These are phyloP conservation scores for Ceramica pisi DNA, from an alignment of 2,888 invertebrate genomes.

Conservation along the genomic window DNA sequence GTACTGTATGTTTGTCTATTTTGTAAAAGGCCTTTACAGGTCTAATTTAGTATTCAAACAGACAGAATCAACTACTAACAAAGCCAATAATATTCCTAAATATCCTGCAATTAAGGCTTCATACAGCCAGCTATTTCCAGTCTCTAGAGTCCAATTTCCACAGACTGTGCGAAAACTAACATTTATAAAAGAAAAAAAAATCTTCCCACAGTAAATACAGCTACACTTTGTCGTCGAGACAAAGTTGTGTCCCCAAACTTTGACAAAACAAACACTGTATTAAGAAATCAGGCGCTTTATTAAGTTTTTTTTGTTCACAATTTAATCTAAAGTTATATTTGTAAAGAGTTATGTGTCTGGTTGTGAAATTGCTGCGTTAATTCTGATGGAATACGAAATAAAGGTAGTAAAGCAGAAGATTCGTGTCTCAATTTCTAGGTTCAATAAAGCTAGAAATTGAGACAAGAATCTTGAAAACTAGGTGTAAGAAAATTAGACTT, in stretches of 20 bases:
- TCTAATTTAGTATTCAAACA: neutral
- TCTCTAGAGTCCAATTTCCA: slow-evolving; percentile 28
- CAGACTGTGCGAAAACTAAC: slow-evolving; percentile 17
- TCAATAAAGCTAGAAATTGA: too few species aligned
- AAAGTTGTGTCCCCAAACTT: slow-evolving; percentile 44
- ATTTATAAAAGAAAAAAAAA: slow-evolving; percentile 32
- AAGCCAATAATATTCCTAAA: slow-evolving; percentile 1
- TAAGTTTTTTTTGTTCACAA: slow-evolving; percentile 48
- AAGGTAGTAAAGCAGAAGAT: neutral
- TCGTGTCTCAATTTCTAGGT: neutral
- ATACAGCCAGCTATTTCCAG: slow-evolving; percentile 1
- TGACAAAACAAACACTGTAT: slow-evolving; percentile 47
- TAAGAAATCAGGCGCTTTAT: slow-evolving; percentile 49
- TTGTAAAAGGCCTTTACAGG: slow-evolving; percentile 3
- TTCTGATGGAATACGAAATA: slow-evolving; percentile 30
- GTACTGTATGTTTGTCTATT: neutral
- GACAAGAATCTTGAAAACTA: too few species aligned
- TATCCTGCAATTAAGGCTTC: slow-evolving; percentile 3
- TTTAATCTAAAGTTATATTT: slow-evolving; percentile 51
- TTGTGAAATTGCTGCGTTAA: slow-evolving; percentile 30
- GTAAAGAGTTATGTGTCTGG: slow-evolving; percentile 48
- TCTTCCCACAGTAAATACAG: slow-evolving; percentile 14
- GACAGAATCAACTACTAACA: neutral
- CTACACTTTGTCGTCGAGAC: slow-evolving; percentile 12
- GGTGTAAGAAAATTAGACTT: slow-evolving; percentile 13